A percentile compares a stretch with the other conserved stretches of the same genome.
phyloP scores from a whole-genome alignment of 2,888 invertebrate species.

The Nephrotoma appendiculata region DNA sequence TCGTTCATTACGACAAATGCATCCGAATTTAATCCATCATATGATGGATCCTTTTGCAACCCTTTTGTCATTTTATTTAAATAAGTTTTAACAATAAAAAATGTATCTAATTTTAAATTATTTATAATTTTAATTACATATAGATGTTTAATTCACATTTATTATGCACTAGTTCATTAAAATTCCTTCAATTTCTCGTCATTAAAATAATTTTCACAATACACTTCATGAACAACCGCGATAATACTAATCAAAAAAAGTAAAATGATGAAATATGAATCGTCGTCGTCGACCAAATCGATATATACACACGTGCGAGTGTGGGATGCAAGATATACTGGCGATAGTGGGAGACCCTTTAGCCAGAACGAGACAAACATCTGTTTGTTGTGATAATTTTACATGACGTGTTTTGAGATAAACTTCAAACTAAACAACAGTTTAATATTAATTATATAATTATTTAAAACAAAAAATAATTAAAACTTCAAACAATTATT shows the following conservation, averaged over 20 bases:
- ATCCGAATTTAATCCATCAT: slow-evolving; percentile 13
- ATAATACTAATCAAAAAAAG: neutral
- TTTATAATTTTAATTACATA: neutral
- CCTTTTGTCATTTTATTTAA: neutral
- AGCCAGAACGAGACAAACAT: neutral
- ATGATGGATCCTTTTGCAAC: neutral
- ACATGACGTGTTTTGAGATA: neutral
- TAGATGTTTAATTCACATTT: neutral
- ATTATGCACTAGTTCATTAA: neutral
- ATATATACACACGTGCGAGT: neutral
- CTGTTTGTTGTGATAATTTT: neutral
- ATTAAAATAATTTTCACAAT: neutral
- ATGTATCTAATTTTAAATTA: neutral
- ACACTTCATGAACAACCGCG: neutral
- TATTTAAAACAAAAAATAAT: neutral
- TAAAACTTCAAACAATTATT: neutral
- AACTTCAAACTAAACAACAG: neutral
- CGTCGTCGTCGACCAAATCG: neutral
- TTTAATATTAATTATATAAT: neutral
- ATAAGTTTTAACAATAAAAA: neutral
- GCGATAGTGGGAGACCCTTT: neutral
- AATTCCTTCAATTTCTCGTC: neutral
- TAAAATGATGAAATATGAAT: neutral
- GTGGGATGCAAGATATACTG: neutral
- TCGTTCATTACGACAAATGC: slow-evolving; percentile 32